These are phyloP conservation scores for Hypomesus transpacificus DNA, from an alignment of 2,113 vertebrate species.

Conservation along the genomic window DNA sequence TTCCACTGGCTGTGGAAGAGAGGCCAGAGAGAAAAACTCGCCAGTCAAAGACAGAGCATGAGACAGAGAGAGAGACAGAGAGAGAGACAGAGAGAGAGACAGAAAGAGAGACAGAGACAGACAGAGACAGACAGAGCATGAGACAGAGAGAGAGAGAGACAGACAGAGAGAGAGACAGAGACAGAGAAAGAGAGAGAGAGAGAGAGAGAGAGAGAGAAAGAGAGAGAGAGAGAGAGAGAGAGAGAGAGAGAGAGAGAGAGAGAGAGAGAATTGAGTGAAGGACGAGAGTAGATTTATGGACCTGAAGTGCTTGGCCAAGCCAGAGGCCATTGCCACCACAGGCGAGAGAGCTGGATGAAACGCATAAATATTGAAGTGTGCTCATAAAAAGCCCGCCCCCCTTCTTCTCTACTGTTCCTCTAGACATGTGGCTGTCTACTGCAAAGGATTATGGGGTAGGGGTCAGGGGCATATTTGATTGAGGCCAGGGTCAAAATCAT, in stretches of 20 bases:
- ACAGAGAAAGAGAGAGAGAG: too few species aligned
- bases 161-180: slow-evolving; percentile 11
- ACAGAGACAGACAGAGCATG: slow-evolving; percentile 3
- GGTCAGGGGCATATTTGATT: slow-evolving; percentile 27
- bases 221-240: slow-evolving; percentile 13
- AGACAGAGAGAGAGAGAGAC: slow-evolving; percentile 8
- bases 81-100: slow-evolving; percentile 4
- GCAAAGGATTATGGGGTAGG: slow-evolving; percentile 15
- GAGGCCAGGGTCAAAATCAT: slow-evolving; percentile 11
- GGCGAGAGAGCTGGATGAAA: slow-evolving; percentile 50
- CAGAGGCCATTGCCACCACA: slow-evolving; percentile 38
- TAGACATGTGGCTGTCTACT: slow-evolving; percentile 39
- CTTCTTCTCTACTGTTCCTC: slow-evolving; percentile 24
- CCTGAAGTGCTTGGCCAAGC: slow-evolving; percentile 43
- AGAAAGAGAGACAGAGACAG: slow-evolving; percentile 12
- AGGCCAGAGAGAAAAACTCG: slow-evolving; percentile 38
- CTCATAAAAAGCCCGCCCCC: slow-evolving; percentile 42
- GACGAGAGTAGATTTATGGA: slow-evolving; percentile 53
- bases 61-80: slow-evolving; percentile 7
- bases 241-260: slow-evolving; percentile 34
- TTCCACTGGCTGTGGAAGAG: slow-evolving; percentile 37
- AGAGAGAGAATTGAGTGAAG: slow-evolving; percentile 17
- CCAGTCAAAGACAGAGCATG: slow-evolving; percentile 4
- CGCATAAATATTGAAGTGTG: slow-evolving; percentile 49
- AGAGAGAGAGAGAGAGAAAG: slow-evolving; percentile 4